Base-by-base conservation (phyloP, 2,888 invertebrate genomes). In the Uropetala carovei region DNA sequence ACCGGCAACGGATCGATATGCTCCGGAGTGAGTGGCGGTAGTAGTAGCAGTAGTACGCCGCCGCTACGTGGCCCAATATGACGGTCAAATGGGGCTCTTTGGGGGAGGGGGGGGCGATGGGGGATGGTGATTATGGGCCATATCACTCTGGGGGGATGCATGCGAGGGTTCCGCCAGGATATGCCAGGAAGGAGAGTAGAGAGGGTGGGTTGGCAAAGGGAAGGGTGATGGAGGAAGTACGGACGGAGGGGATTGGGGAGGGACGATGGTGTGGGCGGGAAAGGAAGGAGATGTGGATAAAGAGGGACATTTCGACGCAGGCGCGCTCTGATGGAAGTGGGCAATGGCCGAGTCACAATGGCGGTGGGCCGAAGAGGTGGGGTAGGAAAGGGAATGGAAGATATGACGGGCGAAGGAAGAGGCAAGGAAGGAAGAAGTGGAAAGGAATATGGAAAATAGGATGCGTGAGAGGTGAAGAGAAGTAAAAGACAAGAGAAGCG, bases 291-390 rank as follows among this genome's bases (percentile, higher is more conserved):
- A 18, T 16, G 68, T 22, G 43, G 89, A 89, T 60, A 30, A 60
- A 59, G 27, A 60, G 59, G 86, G 27, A 89, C 89, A 89, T 89
- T 64, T 64, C 89, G 89, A 89, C 89, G 89, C 89, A 89, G 89
- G 89, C 89, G 89, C 89, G 18, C 64, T 89, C 89, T 13, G 68
- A 18, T 60, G 86, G 10, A 43, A 60, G 60, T 59, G 89, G 89
- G 89, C 60, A 89, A 89, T 68, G 64, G 89, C 89, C 64, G 89
- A 89, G 89, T 68, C 89, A 89, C 89, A 89, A 89, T 89, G 89
- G 89, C 89, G 89, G 18, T 89, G 30, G 18, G 89, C 43, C n/a
- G 30, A 64, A 18, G 89, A 43, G 89, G 89, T 22, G 13, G 59
- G 13, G 81, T 14, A 16, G 30, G 82, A 43, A 14, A 13, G 27